These are phyloP conservation scores for Lampropteryx suffumata DNA, from an alignment of 2,888 invertebrate genomes.

Conservation along the genomic window DNA sequence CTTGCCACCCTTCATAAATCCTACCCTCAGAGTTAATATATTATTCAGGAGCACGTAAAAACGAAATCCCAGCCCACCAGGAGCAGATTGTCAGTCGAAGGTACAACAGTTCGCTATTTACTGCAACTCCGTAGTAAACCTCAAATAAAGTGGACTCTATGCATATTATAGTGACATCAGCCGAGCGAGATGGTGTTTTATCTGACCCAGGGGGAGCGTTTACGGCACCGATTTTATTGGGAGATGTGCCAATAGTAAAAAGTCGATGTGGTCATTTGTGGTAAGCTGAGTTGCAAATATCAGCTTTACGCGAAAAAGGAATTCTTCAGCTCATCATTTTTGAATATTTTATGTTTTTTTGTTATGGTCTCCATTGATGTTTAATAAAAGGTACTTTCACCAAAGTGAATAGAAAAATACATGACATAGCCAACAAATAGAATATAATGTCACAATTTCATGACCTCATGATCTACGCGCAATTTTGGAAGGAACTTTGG, in stretches of 20 bases:
- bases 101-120: slow-evolving; percentile 24
- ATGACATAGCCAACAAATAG: too few species aligned
- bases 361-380: too few species aligned
- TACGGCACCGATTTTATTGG: slow-evolving; percentile 67
- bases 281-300: slow-evolving; percentile 30
- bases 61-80: slow-evolving; percentile 56
- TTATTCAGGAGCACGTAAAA: slow-evolving; percentile 76
- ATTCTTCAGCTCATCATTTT: neutral
- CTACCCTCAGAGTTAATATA: slow-evolving; percentile 69
- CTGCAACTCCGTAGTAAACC: slow-evolving; percentile 56
- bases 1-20: slow-evolving; percentile 78
- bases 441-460: too few species aligned
- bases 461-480: too few species aligned
- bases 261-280: slow-evolving; percentile 54
- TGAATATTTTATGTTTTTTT: too few species aligned
- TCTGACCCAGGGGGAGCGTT: slow-evolving; percentile 64
- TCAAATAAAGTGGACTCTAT: slow-evolving; percentile 78
- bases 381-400: too few species aligned
- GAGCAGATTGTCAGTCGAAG: slow-evolving; percentile 56
- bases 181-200: slow-evolving; percentile 67
- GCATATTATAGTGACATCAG: slow-evolving; percentile 81
- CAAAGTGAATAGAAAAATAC: too few species aligned
- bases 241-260: slow-evolving; percentile 71
- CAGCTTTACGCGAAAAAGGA: slow-evolving; percentile 9
- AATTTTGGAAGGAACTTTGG: too few species aligned